phyloP scores from a whole-genome alignment of 2,113 vertebrate genomes.

The Rattus norvegicus region DNA sequence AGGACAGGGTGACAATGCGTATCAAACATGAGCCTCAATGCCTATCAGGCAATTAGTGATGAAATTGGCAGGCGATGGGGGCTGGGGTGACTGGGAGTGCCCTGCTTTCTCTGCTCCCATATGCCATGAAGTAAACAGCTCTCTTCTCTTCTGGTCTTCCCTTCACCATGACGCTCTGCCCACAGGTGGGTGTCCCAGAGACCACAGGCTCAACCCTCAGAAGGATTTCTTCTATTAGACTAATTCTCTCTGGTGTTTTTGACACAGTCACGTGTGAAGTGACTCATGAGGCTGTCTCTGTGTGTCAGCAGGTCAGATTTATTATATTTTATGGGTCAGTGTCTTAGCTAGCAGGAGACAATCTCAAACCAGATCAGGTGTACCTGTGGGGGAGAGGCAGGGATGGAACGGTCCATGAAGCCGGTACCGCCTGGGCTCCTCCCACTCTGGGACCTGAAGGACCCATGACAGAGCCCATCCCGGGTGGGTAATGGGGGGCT shows the following conservation, averaged over 20 bases:
- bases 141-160: background rate
- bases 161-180: background rate
- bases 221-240: background rate
- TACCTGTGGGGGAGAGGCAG: background rate
- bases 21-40: background rate
- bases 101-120: too few relatives aligned
- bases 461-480: background rate
- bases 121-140: background rate
- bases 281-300: background rate
- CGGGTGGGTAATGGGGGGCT: too few relatives aligned
- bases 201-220: background rate
- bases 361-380: background rate
- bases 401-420: background rate
- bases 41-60: background rate
- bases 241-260: background rate
- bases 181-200: background rate
- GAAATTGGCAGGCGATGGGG: background rate
- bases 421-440: background rate
- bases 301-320: background rate
- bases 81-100: background rate
- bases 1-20: background rate
- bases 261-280: background rate
- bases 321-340: background rate
- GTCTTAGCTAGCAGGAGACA: accelerated
- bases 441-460: background rate